Evolutionary conservation across 2,888 invertebrate genomes (phyloP), one percentile per base, ranked within the genome.

Genomic region (Morpho helenor): DNA sequence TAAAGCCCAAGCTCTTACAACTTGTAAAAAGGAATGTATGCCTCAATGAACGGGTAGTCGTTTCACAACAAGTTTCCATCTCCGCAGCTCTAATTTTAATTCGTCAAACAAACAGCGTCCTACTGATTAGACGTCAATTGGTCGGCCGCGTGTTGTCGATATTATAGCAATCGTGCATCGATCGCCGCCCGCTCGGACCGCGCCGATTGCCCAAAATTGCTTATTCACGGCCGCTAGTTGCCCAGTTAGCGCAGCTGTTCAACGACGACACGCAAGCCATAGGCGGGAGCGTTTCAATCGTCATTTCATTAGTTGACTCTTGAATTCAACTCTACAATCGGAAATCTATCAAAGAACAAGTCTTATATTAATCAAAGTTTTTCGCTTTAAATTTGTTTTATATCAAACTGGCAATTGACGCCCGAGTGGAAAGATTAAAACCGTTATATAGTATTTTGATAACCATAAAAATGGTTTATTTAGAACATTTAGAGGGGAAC

Each of bases 161-260:
- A 69, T 68, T 65, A 66, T 63, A 67, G 68, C 68, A 68, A 70
- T 69, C 71, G 68, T 55, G 62, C 52, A 55, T 45, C 67, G 66
- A 67, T 66, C 65, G 67, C 64, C 64, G 61, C 45, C 31, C 54
- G 56, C 57, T 58, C 52, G 61, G 62, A 60, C 68, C 43, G 57
- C 48, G 73, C 63, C 75, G 75, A 77, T 77, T 75, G 80, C 68
- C 75, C 76, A 68, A 82, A 84, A 76, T 72, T 80, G 89, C 87
- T 80, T 83, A 84, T 79, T 88, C 87, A 88, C 80, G 75, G 77
- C 71, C 81, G 79, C 77, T 88, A 88, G 89, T 88, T 88, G 87
- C 80, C 80, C 75, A 72, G 76, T 77, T 79, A 78, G 77, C 66
- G 73, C 85, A 82, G 82, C 82, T 84, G 82, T 70, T 65, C 56